Conservation (phyloP, 2,888 invertebrate species). For the Graphium colonna region DNA sequence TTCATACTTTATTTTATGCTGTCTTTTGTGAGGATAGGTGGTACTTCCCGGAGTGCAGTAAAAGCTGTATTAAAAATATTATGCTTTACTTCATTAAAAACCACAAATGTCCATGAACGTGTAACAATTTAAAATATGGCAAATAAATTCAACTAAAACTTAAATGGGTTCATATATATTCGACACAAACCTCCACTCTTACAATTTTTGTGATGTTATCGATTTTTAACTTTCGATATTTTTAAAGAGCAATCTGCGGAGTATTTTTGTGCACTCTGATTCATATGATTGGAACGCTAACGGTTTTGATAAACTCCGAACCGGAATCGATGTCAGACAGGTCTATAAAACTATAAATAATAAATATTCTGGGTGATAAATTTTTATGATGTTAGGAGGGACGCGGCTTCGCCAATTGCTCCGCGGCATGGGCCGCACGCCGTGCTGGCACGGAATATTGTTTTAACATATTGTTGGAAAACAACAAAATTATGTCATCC, state of each 20-base stretch:
- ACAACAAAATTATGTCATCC: slow-evolving; percentile 8
- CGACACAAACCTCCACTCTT: background rate
- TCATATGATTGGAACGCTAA: slow-evolving; percentile 24
- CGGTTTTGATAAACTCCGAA: slow-evolving; percentile 36
- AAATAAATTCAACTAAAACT: background rate
- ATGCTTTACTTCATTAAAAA: too few relatives aligned
- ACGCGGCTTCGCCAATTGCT: slow-evolving; percentile 52
- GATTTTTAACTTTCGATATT: background rate
- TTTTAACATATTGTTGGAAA: slow-evolving; percentile 27
- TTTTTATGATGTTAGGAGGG: slow-evolving; percentile 64
- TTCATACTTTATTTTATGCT: too few relatives aligned
- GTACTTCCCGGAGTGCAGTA: too few relatives aligned
- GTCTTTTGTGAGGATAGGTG: too few relatives aligned
- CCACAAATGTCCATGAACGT: too few relatives aligned
- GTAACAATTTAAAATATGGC: background rate
- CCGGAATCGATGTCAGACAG: slow-evolving; percentile 44
- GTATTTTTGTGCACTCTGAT: slow-evolving; percentile 6
- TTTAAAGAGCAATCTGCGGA: background rate
- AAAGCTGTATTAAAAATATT: too few relatives aligned
- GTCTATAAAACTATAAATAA: slow-evolving; percentile 69
- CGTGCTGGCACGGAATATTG: slow-evolving; percentile 29
- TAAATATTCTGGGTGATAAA: slow-evolving; percentile 70
- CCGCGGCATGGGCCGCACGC: slow-evolving; percentile 36
- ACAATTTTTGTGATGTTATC: background rate
- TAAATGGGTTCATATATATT: too few relatives aligned